A percentile compares a stretch with the other conserved stretches of the same genome.
These are phyloP conservation scores for Drosophila planitibia DNA, from an alignment of 2,888 invertebrate genomes.

Conservation along the genomic window DNA sequence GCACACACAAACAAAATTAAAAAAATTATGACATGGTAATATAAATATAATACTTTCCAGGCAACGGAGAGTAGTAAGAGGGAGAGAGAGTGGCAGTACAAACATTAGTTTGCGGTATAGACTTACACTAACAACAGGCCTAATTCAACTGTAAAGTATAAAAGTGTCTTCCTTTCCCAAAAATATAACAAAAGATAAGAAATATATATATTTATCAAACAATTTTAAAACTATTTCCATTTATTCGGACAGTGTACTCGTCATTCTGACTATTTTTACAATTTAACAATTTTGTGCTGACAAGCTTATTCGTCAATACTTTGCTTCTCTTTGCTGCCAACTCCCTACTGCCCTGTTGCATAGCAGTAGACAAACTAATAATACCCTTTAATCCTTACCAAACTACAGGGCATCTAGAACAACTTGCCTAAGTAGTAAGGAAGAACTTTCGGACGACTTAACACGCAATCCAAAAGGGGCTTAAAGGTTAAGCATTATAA, in stretches of 20 bases:
- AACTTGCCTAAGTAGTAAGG: slow-evolving; percentile 62
- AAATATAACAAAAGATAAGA: accelerated
- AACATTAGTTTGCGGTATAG: neutral
- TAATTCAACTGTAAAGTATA: neutral
- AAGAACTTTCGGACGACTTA: slow-evolving; percentile 74
- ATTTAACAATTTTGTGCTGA: neutral
- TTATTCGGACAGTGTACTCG: neutral
- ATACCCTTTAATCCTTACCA: slow-evolving; percentile 53
- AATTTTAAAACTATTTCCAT: neutral
- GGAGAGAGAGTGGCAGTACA: neutral
- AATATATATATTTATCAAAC: neutral
- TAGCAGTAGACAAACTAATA: slow-evolving; percentile 57
- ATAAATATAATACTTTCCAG: slow-evolving; percentile 37
- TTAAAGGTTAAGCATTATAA: slow-evolving; percentile 80
- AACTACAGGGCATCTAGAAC: slow-evolving; percentile 57
- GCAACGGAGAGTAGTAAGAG: neutral
- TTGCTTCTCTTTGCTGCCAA: slow-evolving; percentile 9
- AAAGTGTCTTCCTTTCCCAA: neutral
- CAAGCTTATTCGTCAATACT: slow-evolving; percentile 8
- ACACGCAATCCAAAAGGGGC: slow-evolving; percentile 74
- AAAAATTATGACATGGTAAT: slow-evolving; percentile 40
- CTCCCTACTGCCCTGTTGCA: slow-evolving; percentile 34
- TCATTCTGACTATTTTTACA: neutral
- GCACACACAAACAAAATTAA: slow-evolving; percentile 9
- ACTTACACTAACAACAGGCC: neutral